Conservation (phyloP, 2,888 invertebrate genomes). For the Pheosia tremula region DNA sequence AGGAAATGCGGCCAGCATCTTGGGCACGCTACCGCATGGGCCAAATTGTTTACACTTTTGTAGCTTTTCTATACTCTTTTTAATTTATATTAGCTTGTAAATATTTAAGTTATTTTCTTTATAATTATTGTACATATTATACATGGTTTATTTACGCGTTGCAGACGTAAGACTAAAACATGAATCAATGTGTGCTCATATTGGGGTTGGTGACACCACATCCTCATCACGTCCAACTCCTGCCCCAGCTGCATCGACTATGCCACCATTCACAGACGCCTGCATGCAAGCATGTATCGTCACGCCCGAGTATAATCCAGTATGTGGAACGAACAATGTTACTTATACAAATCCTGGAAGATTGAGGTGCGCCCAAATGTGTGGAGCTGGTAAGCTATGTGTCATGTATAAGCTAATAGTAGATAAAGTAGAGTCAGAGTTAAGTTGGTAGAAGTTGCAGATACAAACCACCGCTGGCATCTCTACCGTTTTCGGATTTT, state of each 20-base stretch:
- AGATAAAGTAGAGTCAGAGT: too few relatives aligned
- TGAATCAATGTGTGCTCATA: neutral
- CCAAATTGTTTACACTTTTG: too few relatives aligned
- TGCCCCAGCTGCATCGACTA: conserved; percentile 1
- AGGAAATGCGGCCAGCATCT: too few relatives aligned
- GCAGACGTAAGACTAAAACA: conserved; percentile 31
- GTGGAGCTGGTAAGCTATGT: conserved; percentile 8
- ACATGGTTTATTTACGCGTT: conserved; percentile 9
- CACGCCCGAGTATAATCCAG: conserved; percentile 4
- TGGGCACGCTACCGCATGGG: too few relatives aligned
- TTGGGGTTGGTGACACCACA: neutral
- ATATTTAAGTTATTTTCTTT: too few relatives aligned
- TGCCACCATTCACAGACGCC: neutral
- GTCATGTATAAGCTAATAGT: too few relatives aligned
- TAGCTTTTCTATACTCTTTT: too few relatives aligned
- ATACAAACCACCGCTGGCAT: too few relatives aligned
- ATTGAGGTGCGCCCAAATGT: conserved; percentile 7
- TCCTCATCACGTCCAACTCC: conserved; percentile 5
- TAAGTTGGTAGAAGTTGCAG: too few relatives aligned
- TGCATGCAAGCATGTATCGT: neutral
- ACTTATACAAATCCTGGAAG: conserved; percentile 7
- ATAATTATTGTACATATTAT: too few relatives aligned
- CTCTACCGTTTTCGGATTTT: too few relatives aligned
- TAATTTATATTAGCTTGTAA: too few relatives aligned
- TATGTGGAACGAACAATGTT: conserved; percentile 7